Evolutionary conservation across 2,888 invertebrate genomes (phyloP).

Genomic region (Ennomos erosarius): DNA sequence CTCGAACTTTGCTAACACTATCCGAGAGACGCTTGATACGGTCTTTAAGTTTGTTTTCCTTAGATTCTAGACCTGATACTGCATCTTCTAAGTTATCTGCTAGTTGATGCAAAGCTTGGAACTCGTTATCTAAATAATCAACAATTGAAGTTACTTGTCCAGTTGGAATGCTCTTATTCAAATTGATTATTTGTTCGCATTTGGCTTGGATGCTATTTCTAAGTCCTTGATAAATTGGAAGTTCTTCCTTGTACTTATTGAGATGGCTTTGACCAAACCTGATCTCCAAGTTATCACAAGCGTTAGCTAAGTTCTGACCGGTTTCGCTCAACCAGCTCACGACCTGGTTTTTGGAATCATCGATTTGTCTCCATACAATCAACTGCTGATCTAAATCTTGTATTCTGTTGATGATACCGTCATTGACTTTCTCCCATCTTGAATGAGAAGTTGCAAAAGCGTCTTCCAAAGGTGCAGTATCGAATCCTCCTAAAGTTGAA

Average conservation of each 20-base stretch:
- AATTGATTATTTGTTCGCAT: slow-evolving; percentile 90
- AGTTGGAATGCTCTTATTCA: slow-evolving; percentile 89
- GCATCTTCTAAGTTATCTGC: slow-evolving; percentile 91
- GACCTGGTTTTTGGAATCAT: slow-evolving; percentile 93
- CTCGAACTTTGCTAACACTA: slow-evolving; percentile 89
- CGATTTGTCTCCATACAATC: slow-evolving; percentile 97
- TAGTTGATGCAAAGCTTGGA: slow-evolving; percentile 89
- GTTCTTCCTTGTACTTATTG: slow-evolving; percentile 93
- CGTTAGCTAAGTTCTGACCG: slow-evolving; percentile 90
- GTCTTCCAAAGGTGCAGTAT: slow-evolving; percentile 84
- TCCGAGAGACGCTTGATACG: slow-evolving; percentile 90
- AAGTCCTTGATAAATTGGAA: slow-evolving; percentile 91
- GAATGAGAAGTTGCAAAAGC: slow-evolving; percentile 87
- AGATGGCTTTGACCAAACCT: slow-evolving; percentile 92
- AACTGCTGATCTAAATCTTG: slow-evolving; percentile 95
- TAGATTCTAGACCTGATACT: slow-evolving; percentile 89
- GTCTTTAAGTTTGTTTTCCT: slow-evolving; percentile 89
- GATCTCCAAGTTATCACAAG: slow-evolving; percentile 92
- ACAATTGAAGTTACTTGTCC: slow-evolving; percentile 88
- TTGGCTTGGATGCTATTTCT: slow-evolving; percentile 92
- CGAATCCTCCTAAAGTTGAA: slow-evolving; percentile 88
- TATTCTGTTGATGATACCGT: slow-evolving; percentile 89
- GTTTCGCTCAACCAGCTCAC: slow-evolving; percentile 94
- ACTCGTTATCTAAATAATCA: slow-evolving; percentile 90
- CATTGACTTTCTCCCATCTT: slow-evolving; percentile 89